A percentile compares a stretch with the other conserved stretches of the same genome.
These are phyloP conservation scores for Zosterops pallidus DNA, from an alignment of 2,113 vertebrate species.

Conservation along the genomic window DNA sequence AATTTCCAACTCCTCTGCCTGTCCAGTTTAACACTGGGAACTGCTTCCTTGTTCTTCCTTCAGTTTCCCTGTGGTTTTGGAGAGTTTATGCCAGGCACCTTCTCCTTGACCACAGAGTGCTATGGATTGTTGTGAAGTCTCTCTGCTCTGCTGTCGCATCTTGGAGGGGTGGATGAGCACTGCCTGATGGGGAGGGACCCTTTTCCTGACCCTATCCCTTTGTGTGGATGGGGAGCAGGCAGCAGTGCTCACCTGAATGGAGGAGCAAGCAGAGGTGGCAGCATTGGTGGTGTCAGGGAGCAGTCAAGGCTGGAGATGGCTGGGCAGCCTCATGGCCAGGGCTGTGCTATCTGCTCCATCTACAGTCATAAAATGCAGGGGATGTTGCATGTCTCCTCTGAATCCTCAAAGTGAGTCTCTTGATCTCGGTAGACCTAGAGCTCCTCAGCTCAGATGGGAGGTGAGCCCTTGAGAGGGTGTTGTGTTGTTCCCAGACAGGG, in stretches of 20 bases:
- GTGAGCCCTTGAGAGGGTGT: background rate
- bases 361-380: background rate
- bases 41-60: background rate
- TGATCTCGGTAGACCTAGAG: background rate
- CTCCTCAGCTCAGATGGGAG: background rate
- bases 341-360: background rate
- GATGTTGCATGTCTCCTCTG: background rate
- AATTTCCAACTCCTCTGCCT: background rate
- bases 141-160: background rate
- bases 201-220: background rate
- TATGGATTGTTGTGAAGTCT: background rate
- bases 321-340: too few relatives aligned
- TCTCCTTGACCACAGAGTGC: rapidly evolving
- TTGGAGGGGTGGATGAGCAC: background rate
- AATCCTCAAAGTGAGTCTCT: background rate
- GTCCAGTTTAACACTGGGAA: background rate
- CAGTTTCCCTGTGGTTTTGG: background rate
- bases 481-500: rapidly evolving
- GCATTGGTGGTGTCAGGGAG: background rate
- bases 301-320: background rate
- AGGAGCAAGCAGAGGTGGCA: background rate
- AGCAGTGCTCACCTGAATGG: background rate
- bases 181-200: background rate
- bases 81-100: background rate
- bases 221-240: background rate